Conservation (phyloP, 2,888 invertebrate species). For the Agrotis segetum region DNA sequence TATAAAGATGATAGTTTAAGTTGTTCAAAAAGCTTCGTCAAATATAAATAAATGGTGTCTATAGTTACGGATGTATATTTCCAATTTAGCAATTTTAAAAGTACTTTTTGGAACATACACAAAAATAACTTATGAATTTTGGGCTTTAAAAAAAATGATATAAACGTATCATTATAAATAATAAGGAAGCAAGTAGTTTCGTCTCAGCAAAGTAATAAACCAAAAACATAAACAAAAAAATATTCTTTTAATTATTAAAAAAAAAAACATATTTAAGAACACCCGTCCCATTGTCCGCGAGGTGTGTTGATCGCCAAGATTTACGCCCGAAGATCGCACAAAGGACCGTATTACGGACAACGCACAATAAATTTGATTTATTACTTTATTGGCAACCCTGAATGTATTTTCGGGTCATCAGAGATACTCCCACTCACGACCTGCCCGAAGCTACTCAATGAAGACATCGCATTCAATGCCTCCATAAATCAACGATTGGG, state of each 20-base stretch:
- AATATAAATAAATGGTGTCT: accelerated
- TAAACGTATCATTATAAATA: not conserved
- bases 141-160: too few species aligned
- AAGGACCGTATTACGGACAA: constrained; percentile 80
- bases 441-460: constrained; percentile 85
- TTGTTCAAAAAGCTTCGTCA: not conserved
- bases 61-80: not conserved
- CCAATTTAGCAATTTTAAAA: not conserved
- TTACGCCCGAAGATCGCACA: constrained; percentile 76
- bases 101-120: not conserved
- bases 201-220: not conserved
- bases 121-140: too few species aligned
- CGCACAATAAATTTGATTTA: constrained; percentile 87
- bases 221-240: constrained; percentile 1
- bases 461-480: constrained; percentile 86
- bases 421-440: constrained; percentile 87
- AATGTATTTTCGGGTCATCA: constrained; percentile 84
- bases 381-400: constrained; percentile 82
- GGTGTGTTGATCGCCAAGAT: constrained; percentile 78
- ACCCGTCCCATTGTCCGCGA: constrained; percentile 63
- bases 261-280: constrained; percentile 24
- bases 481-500: constrained; percentile 82
- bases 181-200: not conserved
- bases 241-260: not conserved
- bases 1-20: not conserved